Evolutionary conservation across 2,113 vertebrate species (phyloP).

Genomic region (Atlantisia rogersi): DNA sequence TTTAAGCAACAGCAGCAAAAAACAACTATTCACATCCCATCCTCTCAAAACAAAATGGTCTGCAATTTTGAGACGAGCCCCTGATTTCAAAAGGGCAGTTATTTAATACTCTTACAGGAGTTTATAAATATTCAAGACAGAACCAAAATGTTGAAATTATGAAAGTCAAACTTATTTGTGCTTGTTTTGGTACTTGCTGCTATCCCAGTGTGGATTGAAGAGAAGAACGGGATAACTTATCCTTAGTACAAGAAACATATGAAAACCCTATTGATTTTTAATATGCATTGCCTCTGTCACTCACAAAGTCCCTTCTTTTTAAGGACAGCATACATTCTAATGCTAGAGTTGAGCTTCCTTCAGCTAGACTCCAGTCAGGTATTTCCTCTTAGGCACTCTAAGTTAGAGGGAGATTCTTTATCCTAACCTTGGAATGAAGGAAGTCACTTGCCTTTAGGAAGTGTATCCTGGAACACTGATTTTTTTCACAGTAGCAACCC

Average conservation of each 20-base stretch:
- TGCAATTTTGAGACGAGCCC: not conserved
- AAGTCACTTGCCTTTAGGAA: conserved; percentile 10
- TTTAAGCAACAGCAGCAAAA: not conserved
- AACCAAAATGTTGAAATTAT: not conserved
- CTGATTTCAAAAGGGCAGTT: not conserved
- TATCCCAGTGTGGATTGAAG: not conserved
- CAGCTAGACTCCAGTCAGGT: not conserved
- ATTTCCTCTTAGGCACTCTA: not conserved
- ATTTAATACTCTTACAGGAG: not conserved
- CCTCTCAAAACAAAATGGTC: not conserved
- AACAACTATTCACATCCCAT: not conserved
- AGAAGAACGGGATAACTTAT: not conserved
- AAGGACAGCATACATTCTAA: not conserved
- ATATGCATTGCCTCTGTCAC: not conserved
- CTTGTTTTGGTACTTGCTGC: not conserved
- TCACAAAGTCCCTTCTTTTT: not conserved
- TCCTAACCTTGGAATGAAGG: not conserved
- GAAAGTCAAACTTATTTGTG: not conserved
- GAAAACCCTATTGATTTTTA: not conserved
- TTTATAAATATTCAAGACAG: not conserved
- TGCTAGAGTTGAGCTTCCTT: not conserved
- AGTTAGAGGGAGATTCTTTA: not conserved
- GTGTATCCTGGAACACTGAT: not conserved
- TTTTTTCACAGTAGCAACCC: conserved; percentile 21
- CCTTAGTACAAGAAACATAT: not conserved